Evolutionary conservation across 1,140 invertebrate species (phyloP).

Genomic region (Ceratosolen fusciceps): DNA sequence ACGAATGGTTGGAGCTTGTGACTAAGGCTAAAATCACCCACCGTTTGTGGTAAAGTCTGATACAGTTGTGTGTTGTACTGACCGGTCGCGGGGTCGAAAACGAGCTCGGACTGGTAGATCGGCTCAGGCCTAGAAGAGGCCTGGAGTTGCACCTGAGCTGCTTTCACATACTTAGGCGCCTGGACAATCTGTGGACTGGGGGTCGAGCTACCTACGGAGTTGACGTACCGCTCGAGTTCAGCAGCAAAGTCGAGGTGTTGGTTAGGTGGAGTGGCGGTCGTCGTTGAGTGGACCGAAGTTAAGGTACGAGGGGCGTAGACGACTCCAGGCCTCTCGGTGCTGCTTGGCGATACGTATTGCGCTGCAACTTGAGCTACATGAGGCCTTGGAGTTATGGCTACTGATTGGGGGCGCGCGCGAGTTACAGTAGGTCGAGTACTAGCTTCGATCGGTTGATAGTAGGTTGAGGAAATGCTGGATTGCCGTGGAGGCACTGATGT

Average conservation of each 20-base stretch:
- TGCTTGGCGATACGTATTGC: conserved; percentile 72
- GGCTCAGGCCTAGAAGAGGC: conserved; percentile 68
- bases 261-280: conserved; percentile 62
- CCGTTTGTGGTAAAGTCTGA: conserved; percentile 81
- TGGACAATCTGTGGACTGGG: conserved; percentile 61
- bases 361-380: conserved; percentile 77
- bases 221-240: conserved; percentile 83
- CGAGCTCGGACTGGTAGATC: conserved; percentile 82
- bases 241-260: conserved; percentile 79
- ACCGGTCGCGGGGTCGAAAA: conserved; percentile 83
- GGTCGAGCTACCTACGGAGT: conserved; percentile 76
- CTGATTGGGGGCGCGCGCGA: conserved; percentile 68
- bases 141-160: conserved; percentile 59
- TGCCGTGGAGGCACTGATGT: conserved; percentile 60
- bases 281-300: conserved; percentile 64
- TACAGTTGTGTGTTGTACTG: conserved; percentile 86
- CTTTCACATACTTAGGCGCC: conserved; percentile 58
- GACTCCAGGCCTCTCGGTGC: conserved; percentile 71
- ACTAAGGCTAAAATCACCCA: conserved; percentile 79
- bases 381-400: conserved; percentile 76
- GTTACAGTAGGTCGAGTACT: conserved; percentile 64
- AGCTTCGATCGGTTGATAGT: conserved; percentile 68
- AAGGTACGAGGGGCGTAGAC: conserved; percentile 60
- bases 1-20: conserved; percentile 83
- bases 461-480: conserved; percentile 57